Conservation (phyloP, 2,888 invertebrate genomes). For the Cremastinae sp. region DNA sequence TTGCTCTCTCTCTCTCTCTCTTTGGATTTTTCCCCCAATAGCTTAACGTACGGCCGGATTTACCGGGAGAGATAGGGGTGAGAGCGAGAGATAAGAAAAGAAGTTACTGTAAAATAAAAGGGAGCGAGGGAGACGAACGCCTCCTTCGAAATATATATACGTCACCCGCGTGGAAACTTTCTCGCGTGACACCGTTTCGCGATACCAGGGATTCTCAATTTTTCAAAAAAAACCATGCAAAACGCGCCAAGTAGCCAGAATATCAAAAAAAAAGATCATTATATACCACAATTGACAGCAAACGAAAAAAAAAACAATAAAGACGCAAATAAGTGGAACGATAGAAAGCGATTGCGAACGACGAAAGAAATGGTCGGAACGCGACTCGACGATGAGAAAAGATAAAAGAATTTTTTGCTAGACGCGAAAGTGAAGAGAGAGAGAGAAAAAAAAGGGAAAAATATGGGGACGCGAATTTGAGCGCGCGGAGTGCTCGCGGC, state of each 20-base stretch:
- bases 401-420: not conserved
- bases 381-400: not conserved
- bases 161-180: slow-evolving; percentile 75
- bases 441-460: not conserved
- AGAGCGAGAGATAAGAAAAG: slow-evolving; percentile 41
- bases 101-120: slow-evolving; percentile 44
- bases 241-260: too few relatives aligned
- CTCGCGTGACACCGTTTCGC: slow-evolving; percentile 73
- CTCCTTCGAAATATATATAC: not conserved
- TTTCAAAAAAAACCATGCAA: slow-evolving; percentile 9
- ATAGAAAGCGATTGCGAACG: slow-evolving; percentile 31
- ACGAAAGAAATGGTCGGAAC: not conserved
- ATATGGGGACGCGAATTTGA: not conserved
- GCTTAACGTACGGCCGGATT: slow-evolving; percentile 80
- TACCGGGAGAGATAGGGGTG: slow-evolving; percentile 78
- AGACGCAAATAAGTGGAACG: slow-evolving; percentile 7
- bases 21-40: slow-evolving; percentile 76
- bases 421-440: not conserved
- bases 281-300: too few relatives aligned
- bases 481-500: slow-evolving; percentile 6
- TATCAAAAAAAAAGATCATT: too few relatives aligned
- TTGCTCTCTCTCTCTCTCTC: slow-evolving; percentile 31
- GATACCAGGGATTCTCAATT: slow-evolving; percentile 74
- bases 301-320: slow-evolving; percentile 3
- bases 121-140: slow-evolving; percentile 73